These are phyloP conservation scores for Nannoperca australis DNA, from an alignment of 2,797 vertebrate genomes.

Conservation along the genomic window DNA sequence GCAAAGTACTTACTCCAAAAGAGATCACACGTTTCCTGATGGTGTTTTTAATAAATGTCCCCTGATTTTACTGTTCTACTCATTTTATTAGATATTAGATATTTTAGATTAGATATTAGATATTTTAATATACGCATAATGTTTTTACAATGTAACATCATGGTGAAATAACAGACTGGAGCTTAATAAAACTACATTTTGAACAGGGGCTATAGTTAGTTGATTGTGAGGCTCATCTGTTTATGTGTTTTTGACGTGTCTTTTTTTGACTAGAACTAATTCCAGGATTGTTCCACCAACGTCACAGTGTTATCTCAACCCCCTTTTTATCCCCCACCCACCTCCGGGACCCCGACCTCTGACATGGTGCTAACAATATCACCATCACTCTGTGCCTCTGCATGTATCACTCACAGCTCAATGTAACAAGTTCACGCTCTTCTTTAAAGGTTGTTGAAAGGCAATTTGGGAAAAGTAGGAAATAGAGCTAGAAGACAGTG, in stretches of 20 bases:
- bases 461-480: not conserved
- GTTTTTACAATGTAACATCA: not conserved
- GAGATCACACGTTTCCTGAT: not conserved
- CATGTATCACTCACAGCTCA: slow-evolving; percentile 23
- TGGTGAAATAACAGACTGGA: not conserved
- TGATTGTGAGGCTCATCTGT: not conserved
- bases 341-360: slow-evolving; percentile 47
- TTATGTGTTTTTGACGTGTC: not conserved
- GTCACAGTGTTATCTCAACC: slow-evolving; percentile 30
- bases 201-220: not conserved
- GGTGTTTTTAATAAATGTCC: not conserved
- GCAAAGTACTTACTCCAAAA: not conserved
- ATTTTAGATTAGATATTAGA: not conserved
- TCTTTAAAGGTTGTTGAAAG: slow-evolving; percentile 7
- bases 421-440: not conserved
- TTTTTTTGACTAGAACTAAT: slow-evolving; percentile 22
- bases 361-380: slow-evolving; percentile 36
- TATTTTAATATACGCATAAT: not conserved
- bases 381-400: slow-evolving; percentile 11
- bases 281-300: slow-evolving; percentile 36
- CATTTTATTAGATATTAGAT: not conserved
- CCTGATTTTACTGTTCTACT: not conserved
- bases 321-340: slow-evolving; percentile 34
- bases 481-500: not conserved
- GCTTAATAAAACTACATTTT: not conserved